Conservation (phyloP, 2,888 invertebrate genomes). For the Nomada ferruginata region DNA sequence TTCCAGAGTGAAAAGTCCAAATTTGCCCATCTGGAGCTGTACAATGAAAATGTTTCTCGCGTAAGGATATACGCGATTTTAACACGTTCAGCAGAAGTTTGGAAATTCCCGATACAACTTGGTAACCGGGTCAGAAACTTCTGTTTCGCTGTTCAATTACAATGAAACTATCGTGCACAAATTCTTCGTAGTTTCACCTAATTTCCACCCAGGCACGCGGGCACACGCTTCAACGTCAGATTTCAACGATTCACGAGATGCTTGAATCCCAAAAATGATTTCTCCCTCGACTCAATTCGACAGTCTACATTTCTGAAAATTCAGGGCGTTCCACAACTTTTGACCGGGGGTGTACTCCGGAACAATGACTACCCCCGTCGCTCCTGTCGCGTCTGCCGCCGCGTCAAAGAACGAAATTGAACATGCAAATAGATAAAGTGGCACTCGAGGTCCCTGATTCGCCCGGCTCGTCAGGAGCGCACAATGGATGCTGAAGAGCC, state of each 20-base stretch:
- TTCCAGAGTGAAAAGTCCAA: neutral
- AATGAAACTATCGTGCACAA: conserved; percentile 11
- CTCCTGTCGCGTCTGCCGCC: neutral
- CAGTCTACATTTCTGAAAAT: too few relatives aligned
- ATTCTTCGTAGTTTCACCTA: conserved; percentile 15
- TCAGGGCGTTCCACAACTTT: too few relatives aligned
- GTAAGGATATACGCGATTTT: neutral
- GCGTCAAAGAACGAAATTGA: conserved; percentile 42
- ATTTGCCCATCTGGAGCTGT: neutral
- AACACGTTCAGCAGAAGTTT: neutral
- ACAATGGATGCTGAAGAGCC: conserved; percentile 27
- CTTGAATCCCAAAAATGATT: too few relatives aligned
- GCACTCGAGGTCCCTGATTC: conserved; percentile 6
- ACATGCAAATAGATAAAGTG: conserved; percentile 48
- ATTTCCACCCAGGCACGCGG: neutral
- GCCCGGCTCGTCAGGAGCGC: neutral
- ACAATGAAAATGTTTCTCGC: neutral
- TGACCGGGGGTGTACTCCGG: neutral
- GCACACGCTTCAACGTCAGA: neutral
- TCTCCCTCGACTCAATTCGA: too few relatives aligned
- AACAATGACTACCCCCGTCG: neutral
- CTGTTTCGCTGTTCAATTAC: conserved; percentile 13
- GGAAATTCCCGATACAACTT: conserved; percentile 8
- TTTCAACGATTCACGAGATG: too few relatives aligned
- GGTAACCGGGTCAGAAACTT: conserved; percentile 17